Percentiles rank a stretch among this genome's conserved stretches.
phyloP scores from a whole-genome alignment of 2,888 invertebrate species.

The Philonicus albiceps region DNA sequence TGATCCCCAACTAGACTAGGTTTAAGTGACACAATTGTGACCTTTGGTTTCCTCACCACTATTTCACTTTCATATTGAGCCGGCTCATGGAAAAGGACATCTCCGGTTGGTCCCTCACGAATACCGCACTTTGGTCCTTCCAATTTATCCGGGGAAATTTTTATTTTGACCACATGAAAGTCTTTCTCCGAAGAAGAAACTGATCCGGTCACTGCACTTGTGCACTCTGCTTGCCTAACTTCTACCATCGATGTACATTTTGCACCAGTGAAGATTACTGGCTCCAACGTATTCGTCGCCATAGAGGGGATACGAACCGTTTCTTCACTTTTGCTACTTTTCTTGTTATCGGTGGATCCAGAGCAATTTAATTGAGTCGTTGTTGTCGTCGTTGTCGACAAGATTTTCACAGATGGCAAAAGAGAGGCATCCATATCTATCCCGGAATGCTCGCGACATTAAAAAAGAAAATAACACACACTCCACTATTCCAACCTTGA shows the following conservation, averaged over 20 bases:
- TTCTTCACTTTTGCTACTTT: slow-evolving; percentile 44
- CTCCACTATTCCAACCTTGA: slow-evolving; percentile 4
- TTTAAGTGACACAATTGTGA: slow-evolving; percentile 45
- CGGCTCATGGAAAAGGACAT: not conserved
- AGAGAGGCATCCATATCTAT: slow-evolving; percentile 19
- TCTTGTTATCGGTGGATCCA: slow-evolving; percentile 2
- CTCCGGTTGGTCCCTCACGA: not conserved
- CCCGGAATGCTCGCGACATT: not conserved
- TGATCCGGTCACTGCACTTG: slow-evolving; percentile 59
- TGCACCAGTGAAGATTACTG: slow-evolving; percentile 38
- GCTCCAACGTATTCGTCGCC: slow-evolving; percentile 17
- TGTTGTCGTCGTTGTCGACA: not conserved
- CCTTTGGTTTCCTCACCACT: slow-evolving; percentile 43
- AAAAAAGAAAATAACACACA: not conserved
- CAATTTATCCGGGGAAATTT: slow-evolving; percentile 55
- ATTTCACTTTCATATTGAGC: slow-evolving; percentile 22
- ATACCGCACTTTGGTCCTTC: not conserved
- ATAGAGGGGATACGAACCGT: slow-evolving; percentile 49
- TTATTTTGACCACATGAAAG: slow-evolving; percentile 60
- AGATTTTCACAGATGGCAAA: slow-evolving; percentile 4
- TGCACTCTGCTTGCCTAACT: slow-evolving; percentile 54
- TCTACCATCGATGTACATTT: slow-evolving; percentile 47
- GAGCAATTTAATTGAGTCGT: slow-evolving; percentile 13
- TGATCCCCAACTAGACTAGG: not conserved
- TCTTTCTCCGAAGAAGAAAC: slow-evolving; percentile 52